These are phyloP conservation scores for Rhinogobius similis DNA, from an alignment of 2,113 vertebrate genomes.

Conservation along the genomic window DNA sequence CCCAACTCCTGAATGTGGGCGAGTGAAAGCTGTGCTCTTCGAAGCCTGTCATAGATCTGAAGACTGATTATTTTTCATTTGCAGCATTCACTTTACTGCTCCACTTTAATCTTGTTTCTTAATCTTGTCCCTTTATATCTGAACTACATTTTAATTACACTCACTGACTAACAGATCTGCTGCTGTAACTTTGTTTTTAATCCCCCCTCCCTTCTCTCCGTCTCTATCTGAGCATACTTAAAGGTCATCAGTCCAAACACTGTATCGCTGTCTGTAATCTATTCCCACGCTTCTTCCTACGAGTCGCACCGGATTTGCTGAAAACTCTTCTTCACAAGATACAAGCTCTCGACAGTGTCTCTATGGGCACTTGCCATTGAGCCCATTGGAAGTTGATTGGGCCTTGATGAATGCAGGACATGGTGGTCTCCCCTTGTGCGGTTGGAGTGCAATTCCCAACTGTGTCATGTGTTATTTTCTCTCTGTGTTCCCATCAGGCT, in stretches of 20 bases:
- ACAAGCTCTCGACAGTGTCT: background rate
- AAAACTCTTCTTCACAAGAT: background rate
- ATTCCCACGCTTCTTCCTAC: background rate
- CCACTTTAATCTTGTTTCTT: background rate
- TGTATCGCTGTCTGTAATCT: background rate
- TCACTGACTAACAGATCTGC: background rate
- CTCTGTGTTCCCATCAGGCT: background rate
- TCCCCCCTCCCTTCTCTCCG: background rate
- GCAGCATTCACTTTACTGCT: too few relatives aligned
- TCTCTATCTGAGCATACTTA: background rate
- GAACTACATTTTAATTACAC: background rate
- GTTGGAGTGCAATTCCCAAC: background rate
- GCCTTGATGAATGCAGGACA: background rate
- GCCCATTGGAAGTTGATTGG: background rate
- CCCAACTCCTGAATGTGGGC: too few relatives aligned
- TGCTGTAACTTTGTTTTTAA: background rate
- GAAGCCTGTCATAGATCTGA: too few relatives aligned
- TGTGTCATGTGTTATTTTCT: background rate
- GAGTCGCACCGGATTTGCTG: background rate
- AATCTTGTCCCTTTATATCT: background rate
- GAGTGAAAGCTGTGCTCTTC: too few relatives aligned
- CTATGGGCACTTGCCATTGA: background rate
- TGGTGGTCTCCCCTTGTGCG: background rate
- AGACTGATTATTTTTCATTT: too few relatives aligned
- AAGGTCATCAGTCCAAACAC: slow-evolving; percentile 8